These are phyloP conservation scores for Cylindroiulus punctatus DNA, from an alignment of 2,888 invertebrate genomes.

Conservation along the genomic window DNA sequence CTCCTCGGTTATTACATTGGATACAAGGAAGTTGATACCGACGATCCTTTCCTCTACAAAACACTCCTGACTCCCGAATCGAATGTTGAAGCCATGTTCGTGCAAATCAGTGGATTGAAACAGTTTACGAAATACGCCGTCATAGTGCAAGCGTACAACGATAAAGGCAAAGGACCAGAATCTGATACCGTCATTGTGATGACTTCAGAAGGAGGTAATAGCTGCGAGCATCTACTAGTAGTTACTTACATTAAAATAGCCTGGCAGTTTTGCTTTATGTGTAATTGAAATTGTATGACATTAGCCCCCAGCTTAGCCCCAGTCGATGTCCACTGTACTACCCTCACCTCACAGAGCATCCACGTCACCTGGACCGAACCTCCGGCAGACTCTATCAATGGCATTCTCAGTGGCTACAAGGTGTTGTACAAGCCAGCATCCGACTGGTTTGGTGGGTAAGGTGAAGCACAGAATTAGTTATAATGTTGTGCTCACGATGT, in stretches of 20 bases:
- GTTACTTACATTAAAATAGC: no score
- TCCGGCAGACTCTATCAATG: constrained; percentile 89
- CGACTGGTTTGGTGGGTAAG: constrained; percentile 86
- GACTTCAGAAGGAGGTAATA: constrained; percentile 66
- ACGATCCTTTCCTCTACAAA: constrained; percentile 59
- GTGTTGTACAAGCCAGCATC: constrained; percentile 91
- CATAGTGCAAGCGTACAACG: constrained; percentile 65
- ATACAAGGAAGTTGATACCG: constrained; percentile 59
- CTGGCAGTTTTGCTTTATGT: neutral
- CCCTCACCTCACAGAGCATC: constrained; percentile 92
- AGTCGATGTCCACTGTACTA: constrained; percentile 85
- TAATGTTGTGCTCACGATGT: constrained; percentile 47
- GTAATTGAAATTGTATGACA: neutral
- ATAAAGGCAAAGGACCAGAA: constrained; percentile 64
- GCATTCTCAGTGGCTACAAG: constrained; percentile 95
- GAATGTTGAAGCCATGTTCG: constrained; percentile 56
- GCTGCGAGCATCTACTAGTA: no score
- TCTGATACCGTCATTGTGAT: constrained; percentile 63
- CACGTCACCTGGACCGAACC: constrained; percentile 95
- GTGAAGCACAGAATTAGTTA: constrained; percentile 51
- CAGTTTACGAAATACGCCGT: constrained; percentile 66
- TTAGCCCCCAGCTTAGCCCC: constrained; percentile 57
- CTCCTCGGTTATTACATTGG: constrained; percentile 60
- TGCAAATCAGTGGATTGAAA: constrained; percentile 57
- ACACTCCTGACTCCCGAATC: constrained; percentile 58